phyloP scores from a whole-genome alignment of 1,140 invertebrate genomes.

The Eriosoma lanigerum region DNA sequence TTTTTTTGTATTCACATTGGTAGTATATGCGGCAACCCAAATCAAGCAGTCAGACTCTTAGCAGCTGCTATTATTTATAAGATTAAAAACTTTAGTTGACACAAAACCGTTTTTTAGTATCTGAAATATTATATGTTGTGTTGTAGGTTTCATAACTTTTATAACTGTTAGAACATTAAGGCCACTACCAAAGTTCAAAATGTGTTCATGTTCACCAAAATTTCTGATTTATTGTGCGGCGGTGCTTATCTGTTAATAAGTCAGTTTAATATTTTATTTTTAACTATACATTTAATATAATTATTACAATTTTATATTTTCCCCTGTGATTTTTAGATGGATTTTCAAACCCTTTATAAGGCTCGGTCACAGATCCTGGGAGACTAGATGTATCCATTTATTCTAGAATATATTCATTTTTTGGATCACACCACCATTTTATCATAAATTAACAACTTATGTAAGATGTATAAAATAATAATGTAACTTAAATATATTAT shows the following conservation, averaged over 20 bases:
- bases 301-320: conserved; percentile 55
- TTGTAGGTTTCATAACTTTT: conserved; percentile 75
- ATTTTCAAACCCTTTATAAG: conserved; percentile 77
- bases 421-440: conserved; percentile 66
- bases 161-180: conserved; percentile 88
- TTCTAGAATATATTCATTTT: conserved; percentile 94
- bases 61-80: conserved; percentile 78
- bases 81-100: conserved; percentile 55
- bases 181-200: conserved; percentile 85
- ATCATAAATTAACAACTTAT: too few species aligned
- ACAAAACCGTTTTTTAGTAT: neutral
- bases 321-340: neutral
- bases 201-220: conserved; percentile 87
- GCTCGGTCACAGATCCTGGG: conserved; percentile 76
- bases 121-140: conserved; percentile 50
- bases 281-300: conserved; percentile 59
- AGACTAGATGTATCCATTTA: conserved; percentile 90
- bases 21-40: conserved; percentile 73
- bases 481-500: too few species aligned
- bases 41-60: conserved; percentile 68
- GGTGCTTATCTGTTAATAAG: conserved; percentile 74
- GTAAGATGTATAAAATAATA: too few species aligned
- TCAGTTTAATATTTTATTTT: conserved; percentile 58
- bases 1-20: too few species aligned
- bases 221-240: conserved; percentile 82